Evolutionary conservation across 2,113 vertebrate species (phyloP), one percentile per base, ranked within the genome.

Genomic region (Engystomops pustulosus): DNA sequence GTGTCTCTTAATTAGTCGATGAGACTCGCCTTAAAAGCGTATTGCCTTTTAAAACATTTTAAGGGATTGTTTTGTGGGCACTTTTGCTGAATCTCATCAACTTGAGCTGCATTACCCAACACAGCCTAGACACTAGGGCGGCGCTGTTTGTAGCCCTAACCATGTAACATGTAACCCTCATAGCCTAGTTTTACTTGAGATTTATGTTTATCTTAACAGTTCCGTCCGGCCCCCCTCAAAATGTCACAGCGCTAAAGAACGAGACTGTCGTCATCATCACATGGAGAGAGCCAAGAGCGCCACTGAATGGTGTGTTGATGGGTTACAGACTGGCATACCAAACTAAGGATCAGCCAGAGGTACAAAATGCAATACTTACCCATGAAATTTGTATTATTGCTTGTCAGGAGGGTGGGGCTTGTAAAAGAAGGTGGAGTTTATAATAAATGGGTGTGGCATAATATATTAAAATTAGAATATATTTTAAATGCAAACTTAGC

Each of bases 271-370:
- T 94, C 67, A 30, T 93, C 62, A 87, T 97, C 86, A 86, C 44
- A 36, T 98, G 96, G 96, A 89, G 89, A 62, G 87, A 86, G 68
- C 96, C 95, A 6, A 55, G 49, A 0, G 92, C 93, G 0, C 90
- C 87, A 71, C 85, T 96, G 10, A 95, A 96, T 7, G 96, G 96
- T 53, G 88, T 91, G 3, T 90, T 98, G 0, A 90, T 89, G 77
- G 96, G 96, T n/a, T 98, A 96, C 88, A 89, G 89, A 85, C 87
- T 97, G 89, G 92, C 94, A 49, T 97, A 96, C 86, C 90, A 88
- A 60, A 86, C 86, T 71, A 88, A 89, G 49, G 90, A 91, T 53
- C 77, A 86, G 2, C 86, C 88, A 0, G 91, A 92, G 90, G 91
- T 93, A 85, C 12, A 25, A 14, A 14, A 44, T 23, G 14, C 68